Conservation (phyloP, 2,888 invertebrate genomes). For the Melanostoma scalare region DNA sequence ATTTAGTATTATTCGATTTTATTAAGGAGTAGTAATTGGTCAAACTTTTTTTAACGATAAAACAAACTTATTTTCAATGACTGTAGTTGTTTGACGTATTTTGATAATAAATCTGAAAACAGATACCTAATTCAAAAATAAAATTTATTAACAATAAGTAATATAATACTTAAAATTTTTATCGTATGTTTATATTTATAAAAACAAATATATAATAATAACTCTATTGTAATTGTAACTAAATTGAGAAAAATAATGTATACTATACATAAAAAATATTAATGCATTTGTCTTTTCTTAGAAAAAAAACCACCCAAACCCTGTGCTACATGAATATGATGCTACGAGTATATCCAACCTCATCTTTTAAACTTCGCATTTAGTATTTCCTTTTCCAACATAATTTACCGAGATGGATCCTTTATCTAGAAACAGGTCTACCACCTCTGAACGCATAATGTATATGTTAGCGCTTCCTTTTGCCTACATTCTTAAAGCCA, state of each 20-base stretch:
- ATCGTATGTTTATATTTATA: slow-evolving; percentile 69
- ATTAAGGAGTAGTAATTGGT: slow-evolving; percentile 50
- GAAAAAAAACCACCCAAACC: too few relatives aligned
- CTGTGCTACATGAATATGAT: too few relatives aligned
- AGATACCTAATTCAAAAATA: slow-evolving; percentile 37
- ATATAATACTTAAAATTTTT: slow-evolving; percentile 54
- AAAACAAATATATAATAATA: slow-evolving; percentile 41
- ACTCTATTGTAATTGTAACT: slow-evolving; percentile 56
- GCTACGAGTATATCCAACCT: too few relatives aligned
- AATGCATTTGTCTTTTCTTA: neutral
- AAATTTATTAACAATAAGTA: slow-evolving; percentile 22
- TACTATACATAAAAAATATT: slow-evolving; percentile 25
- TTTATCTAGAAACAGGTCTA: too few relatives aligned
- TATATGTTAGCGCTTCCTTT: too few relatives aligned
- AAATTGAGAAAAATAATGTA: slow-evolving; percentile 59
- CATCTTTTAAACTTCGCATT: too few relatives aligned
- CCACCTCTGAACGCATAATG: too few relatives aligned
- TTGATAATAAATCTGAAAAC: slow-evolving; percentile 66
- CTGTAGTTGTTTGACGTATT: slow-evolving; percentile 56
- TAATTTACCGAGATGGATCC: too few relatives aligned
- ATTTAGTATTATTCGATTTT: slow-evolving; percentile 54
- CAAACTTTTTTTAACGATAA: slow-evolving; percentile 39
- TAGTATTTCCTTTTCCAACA: too few relatives aligned
- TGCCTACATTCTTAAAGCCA: too few relatives aligned
- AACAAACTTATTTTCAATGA: slow-evolving; percentile 39